Evolutionary conservation across 64 coral and sea anemone species (phyloP).

Genomic region (Montipora capricornis): DNA sequence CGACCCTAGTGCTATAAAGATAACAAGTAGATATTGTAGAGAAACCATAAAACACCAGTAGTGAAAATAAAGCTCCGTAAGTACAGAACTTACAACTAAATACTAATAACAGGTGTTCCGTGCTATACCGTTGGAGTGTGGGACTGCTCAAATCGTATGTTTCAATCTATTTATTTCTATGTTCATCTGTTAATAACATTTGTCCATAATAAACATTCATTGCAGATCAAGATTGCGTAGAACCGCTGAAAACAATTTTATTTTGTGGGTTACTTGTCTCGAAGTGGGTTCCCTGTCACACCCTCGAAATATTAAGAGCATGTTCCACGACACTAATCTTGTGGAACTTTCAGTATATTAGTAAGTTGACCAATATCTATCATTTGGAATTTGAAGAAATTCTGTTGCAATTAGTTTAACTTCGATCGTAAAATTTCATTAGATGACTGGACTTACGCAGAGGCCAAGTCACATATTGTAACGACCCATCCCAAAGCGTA

Average conservation of each 20-base stretch:
- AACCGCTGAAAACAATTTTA: neutral
- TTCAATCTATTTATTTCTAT: slow-evolving; percentile 40
- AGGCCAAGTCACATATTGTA: too few species aligned
- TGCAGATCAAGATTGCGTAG: neutral
- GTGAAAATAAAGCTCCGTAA: neutral
- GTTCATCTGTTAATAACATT: neutral
- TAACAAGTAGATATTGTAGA: neutral
- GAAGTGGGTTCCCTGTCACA: neutral
- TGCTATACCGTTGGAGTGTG: neutral
- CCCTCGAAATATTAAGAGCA: slow-evolving; percentile 1
- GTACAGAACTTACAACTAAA: slow-evolving; percentile 1
- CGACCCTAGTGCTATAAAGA: neutral
- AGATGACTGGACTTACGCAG: neutral
- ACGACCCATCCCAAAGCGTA: too few species aligned
- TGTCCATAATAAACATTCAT: neutral
- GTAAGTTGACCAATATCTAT: slow-evolving; percentile 30
- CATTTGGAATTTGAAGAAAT: slow-evolving; percentile 23
- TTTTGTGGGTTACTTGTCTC: slow-evolving; percentile 15
- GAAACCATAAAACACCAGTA: neutral
- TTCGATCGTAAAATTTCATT: slow-evolving; percentile 18
- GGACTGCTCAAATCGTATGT: slow-evolving; percentile 17
- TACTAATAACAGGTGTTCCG: neutral
- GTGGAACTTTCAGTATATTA: slow-evolving; percentile 22
- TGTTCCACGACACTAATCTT: slow-evolving; percentile 28
- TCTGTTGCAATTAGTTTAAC: slow-evolving; percentile 23